Evolutionary conservation across 2,797 vertebrate species (phyloP), one percentile per base, ranked within the genome.

Genomic region (Acomys russatus): DNA sequence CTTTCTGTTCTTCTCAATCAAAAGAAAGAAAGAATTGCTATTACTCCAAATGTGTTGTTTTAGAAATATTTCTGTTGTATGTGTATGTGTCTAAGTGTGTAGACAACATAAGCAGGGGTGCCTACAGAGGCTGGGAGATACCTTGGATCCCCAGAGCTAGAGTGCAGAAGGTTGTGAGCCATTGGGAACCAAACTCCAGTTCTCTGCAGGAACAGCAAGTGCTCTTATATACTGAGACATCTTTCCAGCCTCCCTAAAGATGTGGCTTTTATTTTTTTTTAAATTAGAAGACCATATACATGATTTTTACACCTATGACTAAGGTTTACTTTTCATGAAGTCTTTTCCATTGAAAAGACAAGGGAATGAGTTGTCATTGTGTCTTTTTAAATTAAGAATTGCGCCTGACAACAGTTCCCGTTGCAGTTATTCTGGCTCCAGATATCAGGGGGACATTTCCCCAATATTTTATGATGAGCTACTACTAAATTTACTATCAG

Each of bases 251-350:
- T 33, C 44, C 63, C 17, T 5, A 68, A 51, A 59, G 56, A 59
- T 59, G 14, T 59, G n/a, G 56, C 33, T 51, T 49, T 44, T 28
- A 51, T 51, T 49, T 44, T 28, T 88, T 86, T 73, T 73, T 22
- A 17, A 92, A 96, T 49, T 90, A 63, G 91, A 90, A 94, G 95
- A 94, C 51, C 9, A 44, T 17, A 64, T 74, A 54, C 23, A 80
- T 28, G 44, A 91, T 86, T 83, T 54, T 94, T 68, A 83, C n/a
- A 95, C 54, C 12, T 61, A 33, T 79, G 23, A 84, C 2, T 92
- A 35, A 85, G 70, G 88, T 28, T 88, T 82, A 80, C 59, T 95
- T 92, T 93, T 14, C 80, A 77, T 70, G 6, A 11, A 92, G 12
- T 14, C 61, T 82, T 44, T 44, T 44, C 44, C 44, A 44, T 44